Evolutionary conservation across 2,797 vertebrate genomes (phyloP).

Genomic region (Alcedo quadribrachys): DNA sequence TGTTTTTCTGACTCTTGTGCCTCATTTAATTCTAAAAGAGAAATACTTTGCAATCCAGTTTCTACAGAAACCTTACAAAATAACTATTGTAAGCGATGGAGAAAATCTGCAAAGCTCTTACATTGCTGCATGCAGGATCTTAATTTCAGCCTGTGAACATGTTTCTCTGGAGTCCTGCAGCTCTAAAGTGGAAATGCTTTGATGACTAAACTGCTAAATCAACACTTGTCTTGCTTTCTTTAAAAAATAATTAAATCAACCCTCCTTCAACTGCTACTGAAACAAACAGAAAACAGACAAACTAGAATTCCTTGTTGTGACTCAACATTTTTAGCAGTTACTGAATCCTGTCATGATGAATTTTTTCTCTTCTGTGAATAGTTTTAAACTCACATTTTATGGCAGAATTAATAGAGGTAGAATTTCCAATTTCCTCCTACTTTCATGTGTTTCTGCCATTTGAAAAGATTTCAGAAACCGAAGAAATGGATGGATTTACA

Average conservation of each 20-base stretch:
- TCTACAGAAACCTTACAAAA: neutral
- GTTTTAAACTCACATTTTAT: slow-evolving; percentile 1
- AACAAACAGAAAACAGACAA: slow-evolving; percentile 54
- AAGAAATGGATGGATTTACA: slow-evolving; percentile 10
- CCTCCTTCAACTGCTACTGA: slow-evolving; percentile 26
- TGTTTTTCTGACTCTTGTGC: slow-evolving; percentile 25
- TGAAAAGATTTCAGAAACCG: neutral
- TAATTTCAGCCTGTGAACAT: neutral
- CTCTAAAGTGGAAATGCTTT: slow-evolving; percentile 28
- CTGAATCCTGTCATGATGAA: neutral
- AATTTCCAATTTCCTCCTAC: slow-evolving; percentile 20
- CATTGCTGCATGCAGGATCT: neutral
- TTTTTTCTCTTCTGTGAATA: neutral
- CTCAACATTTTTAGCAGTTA: slow-evolving; percentile 23
- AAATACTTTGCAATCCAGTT: slow-evolving; percentile 4
- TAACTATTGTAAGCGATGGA: neutral
- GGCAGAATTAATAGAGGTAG: neutral
- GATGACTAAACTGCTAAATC: slow-evolving; percentile 56
- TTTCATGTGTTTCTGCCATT: neutral
- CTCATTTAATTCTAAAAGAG: slow-evolving; percentile 12
- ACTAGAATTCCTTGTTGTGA: slow-evolving; percentile 15
- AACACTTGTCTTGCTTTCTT: slow-evolving; percentile 32
- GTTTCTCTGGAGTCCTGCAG: slow-evolving; percentile 17
- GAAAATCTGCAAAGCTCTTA: neutral
- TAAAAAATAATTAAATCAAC: slow-evolving; percentile 49